A percentile compares a stretch with the other conserved stretches of the same genome.
Evolutionary conservation across 2,888 invertebrate species (phyloP).

Genomic region (Aspidiotus rigidus): DNA sequence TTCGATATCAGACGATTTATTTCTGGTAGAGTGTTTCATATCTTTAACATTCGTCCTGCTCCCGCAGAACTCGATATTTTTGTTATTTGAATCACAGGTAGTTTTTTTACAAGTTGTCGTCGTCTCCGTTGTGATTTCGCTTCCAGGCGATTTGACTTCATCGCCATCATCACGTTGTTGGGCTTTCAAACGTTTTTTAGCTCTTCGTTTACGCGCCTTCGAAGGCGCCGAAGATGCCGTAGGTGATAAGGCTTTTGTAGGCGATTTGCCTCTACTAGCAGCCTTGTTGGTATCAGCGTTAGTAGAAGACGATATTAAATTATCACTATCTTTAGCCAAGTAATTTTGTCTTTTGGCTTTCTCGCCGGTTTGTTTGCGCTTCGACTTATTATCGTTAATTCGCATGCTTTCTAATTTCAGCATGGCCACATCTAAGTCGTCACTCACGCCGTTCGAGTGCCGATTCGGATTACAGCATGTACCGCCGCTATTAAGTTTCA

Average conservation of each 20-base stretch:
- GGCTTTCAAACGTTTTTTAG: constrained; percentile 17
- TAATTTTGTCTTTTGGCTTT: not conserved
- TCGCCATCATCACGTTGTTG: not conserved
- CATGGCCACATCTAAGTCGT: constrained; percentile 23
- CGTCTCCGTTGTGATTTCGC: constrained; percentile 7
- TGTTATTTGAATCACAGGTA: constrained; percentile 24
- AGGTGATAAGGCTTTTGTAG: not conserved
- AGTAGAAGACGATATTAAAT: not conserved
- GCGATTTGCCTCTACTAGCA: constrained; percentile 7
- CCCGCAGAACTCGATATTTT: constrained; percentile 17
- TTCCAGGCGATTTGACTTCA: constrained; percentile 6
- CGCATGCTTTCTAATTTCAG: constrained; percentile 26
- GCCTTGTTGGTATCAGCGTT: not conserved
- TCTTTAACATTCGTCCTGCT: constrained; percentile 14
- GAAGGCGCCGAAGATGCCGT: constrained; percentile 9
- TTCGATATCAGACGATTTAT: constrained; percentile 19
- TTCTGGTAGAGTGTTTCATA: constrained; percentile 13
- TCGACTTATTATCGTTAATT: constrained; percentile 5
- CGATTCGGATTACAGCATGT: not conserved
- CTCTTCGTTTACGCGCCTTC: constrained; percentile 14
- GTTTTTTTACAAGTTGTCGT: constrained; percentile 3
- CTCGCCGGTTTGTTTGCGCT: constrained; percentile 13
- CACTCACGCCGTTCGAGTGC: not conserved
- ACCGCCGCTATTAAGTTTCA: not conserved
- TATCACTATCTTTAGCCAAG: not conserved